A percentile compares a stretch with the other conserved stretches of the same genome.
Conservation (phyloP, 2,113 vertebrate genomes). For the Chelonoidis abingdonii region DNA sequence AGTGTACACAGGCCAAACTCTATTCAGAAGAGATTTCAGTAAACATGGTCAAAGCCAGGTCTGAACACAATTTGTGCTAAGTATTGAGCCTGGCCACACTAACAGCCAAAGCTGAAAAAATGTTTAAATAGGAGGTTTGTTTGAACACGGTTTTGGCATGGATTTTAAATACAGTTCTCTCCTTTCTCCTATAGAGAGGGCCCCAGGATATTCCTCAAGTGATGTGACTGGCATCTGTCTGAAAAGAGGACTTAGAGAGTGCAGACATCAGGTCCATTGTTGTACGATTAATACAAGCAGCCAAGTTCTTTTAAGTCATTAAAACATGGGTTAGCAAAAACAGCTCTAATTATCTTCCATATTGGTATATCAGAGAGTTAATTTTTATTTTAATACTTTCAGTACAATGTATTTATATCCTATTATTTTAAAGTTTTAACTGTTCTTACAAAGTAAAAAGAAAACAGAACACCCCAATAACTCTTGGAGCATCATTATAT, state of each 20-base stretch:
- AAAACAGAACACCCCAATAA: constrained; percentile 77
- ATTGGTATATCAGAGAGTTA: neutral
- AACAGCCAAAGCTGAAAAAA: constrained; percentile 1
- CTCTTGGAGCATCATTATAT: constrained; percentile 68
- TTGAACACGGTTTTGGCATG: constrained; percentile 11
- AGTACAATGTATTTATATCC: neutral
- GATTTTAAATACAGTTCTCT: neutral
- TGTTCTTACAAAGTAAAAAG: neutral
- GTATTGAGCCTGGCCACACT: neutral
- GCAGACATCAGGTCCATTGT: constrained; percentile 46
- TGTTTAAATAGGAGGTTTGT: neutral
- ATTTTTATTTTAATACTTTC: neutral
- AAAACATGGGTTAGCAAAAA: neutral
- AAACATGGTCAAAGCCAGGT: neutral
- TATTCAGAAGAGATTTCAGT: neutral
- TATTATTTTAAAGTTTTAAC: neutral
- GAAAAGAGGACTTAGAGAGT: constrained; percentile 22
- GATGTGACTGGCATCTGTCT: constrained; percentile 28
- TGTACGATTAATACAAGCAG: neutral
- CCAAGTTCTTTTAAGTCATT: neutral
- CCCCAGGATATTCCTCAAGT: constrained; percentile 56
- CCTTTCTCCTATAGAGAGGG: neutral
- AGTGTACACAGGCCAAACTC: neutral
- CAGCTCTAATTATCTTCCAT: neutral
- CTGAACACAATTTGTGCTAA: neutral